A percentile compares a stretch with the other conserved stretches of the same genome.
Conservation (phyloP, 2,888 invertebrate genomes). For the Ophion ellenae region DNA sequence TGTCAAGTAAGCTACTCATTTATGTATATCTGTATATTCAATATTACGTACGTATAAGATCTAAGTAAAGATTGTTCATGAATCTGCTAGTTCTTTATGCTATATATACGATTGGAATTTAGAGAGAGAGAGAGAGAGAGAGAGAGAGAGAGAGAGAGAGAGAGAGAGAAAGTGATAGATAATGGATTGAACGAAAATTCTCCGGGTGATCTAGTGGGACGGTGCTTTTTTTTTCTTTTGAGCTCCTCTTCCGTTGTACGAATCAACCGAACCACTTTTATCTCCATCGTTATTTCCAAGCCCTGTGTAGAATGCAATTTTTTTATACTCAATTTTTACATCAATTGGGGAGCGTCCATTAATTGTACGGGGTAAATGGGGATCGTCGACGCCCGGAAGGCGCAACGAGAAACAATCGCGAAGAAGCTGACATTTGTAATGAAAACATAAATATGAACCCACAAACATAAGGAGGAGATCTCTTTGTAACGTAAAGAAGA, state of each 20-base stretch:
- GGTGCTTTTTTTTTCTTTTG: conserved; percentile 68
- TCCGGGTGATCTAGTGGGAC: conserved; percentile 50
- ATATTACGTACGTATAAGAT: conserved; percentile 33
- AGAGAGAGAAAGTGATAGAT: conserved; percentile 5
- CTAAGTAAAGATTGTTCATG: conserved; percentile 61
- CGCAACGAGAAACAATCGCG: background rate
- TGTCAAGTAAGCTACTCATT: conserved; percentile 67
- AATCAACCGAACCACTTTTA: conserved; percentile 53
- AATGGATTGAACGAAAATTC: conserved; percentile 15
- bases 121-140: background rate
- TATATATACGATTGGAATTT: conserved; percentile 34
- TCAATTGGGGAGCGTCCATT: background rate
- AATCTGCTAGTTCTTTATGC: conserved; percentile 62
- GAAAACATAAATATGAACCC: background rate
- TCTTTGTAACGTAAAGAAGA: no score
- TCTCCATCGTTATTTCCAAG: conserved; percentile 52
- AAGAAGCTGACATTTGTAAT: background rate
- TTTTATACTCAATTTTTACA: background rate
- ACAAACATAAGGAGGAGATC: no score
- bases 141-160: background rate
- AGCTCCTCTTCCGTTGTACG: conserved; percentile 44
- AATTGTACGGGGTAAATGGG: background rate
- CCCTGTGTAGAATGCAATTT: conserved; percentile 54
- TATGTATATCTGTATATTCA: conserved; percentile 39
- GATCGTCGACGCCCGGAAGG: background rate